phyloP scores from a whole-genome alignment of 2,888 invertebrate genomes.

The Phaedon cochleariae region DNA sequence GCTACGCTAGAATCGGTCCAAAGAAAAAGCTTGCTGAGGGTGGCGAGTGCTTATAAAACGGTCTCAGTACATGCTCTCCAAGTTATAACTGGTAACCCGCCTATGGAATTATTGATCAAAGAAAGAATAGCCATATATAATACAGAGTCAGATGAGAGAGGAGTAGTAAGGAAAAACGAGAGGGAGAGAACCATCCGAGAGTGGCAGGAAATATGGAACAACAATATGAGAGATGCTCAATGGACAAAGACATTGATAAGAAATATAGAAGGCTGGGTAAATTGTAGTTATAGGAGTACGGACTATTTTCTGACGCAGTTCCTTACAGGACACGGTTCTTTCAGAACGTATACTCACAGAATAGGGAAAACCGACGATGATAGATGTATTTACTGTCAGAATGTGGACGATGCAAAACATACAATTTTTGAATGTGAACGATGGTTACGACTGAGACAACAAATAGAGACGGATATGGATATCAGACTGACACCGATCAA shows the following conservation, averaged over 20 bases:
- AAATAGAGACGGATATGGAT: too few relatives aligned
- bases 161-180: not conserved
- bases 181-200: not conserved
- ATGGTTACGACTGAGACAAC: too few relatives aligned
- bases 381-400: too few relatives aligned
- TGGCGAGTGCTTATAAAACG: not conserved
- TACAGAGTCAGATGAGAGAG: not conserved
- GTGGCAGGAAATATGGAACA: not conserved
- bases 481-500: too few relatives aligned
- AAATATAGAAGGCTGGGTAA: too few relatives aligned
- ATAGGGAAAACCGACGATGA: too few relatives aligned
- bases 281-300: too few relatives aligned
- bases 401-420: too few relatives aligned
- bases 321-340: too few relatives aligned
- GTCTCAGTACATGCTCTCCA: not conserved
- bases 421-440: too few relatives aligned
- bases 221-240: not conserved
- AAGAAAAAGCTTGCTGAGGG: constrained; percentile 6
- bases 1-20: not conserved
- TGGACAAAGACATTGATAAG: not conserved
- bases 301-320: too few relatives aligned
- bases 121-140: constrained; percentile 3
- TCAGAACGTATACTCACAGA: too few relatives aligned
- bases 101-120: not conserved
- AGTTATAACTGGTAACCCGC: constrained; percentile 1